Evolutionary conservation across 2,113 vertebrate species (phyloP), one percentile per base, ranked within the genome.

Genomic region (Dromas ardeola): DNA sequence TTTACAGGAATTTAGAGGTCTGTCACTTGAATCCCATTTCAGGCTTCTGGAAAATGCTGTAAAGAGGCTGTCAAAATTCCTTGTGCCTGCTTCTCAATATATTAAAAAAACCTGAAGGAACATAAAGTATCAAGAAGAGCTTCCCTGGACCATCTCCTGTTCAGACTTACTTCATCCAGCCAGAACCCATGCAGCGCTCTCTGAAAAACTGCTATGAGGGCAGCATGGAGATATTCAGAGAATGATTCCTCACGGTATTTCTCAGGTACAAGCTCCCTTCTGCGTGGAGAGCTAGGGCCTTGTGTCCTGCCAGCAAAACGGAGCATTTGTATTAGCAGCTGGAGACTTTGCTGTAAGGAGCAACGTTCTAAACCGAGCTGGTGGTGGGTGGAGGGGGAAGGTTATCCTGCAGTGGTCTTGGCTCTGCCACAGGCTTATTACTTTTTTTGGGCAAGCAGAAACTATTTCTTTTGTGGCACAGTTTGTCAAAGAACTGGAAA

Each of bases 1-100:
- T 87, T 90, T 15, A 74, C 58, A 87, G 90, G 94, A 95, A 95
- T 93, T 78, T 4, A 25, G 71, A 86, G 83, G 71, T 61, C 90
- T 93, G 71, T 66, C 92, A 74, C 86, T 94, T 26, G 56, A 95
- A 88, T 71, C 71, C 52, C 83, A 58, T 79, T 71, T 82, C 83
- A 63, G 76, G 45, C 90, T 88, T 82, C 90, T 91, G 80, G 90
- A 88, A 96, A 95, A 88, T 76, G 87, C 71, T 13, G 5, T 21
- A 6, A 66, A 82, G 66, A 66, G 82, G 55, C n/a, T 63, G 45
- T 89, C 71, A 79, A 59, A 53, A 53, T 49, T 7, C 32, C 58
- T 86, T 76, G 10, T 85, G 63, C 40, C 42, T 61, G 66, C 74
- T 91, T 29, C 50, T 88, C 45, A 71, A 11, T 16, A 2, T 66